Conservation (phyloP, 64 coral and sea anemone species). For the Pocillopora damicornis region DNA sequence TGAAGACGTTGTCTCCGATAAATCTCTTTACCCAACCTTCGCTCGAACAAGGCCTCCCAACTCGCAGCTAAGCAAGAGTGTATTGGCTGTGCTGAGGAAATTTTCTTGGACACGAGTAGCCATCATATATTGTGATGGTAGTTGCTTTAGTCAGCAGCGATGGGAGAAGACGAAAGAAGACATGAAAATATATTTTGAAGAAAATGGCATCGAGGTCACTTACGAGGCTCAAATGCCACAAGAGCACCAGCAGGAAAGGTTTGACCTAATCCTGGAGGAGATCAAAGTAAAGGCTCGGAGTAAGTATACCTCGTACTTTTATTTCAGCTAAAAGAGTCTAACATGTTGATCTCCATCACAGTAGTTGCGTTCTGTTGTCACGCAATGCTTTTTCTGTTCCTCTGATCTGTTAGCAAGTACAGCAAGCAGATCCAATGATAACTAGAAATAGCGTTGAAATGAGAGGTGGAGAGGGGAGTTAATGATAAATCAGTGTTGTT, state of each 20-base stretch:
- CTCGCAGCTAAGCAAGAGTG: conserved; percentile 59
- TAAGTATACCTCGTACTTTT: conserved; percentile 8
- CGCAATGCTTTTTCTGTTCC: too few species aligned
- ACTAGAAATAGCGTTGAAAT: too few species aligned
- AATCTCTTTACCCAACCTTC: conserved; percentile 65
- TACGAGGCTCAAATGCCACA: conserved; percentile 41
- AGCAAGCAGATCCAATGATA: too few species aligned
- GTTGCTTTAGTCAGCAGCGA: conserved; percentile 3
- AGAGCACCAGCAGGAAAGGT: background rate
- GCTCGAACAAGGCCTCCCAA: conserved; percentile 72
- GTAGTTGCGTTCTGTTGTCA: too few species aligned
- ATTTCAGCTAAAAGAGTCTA: too few species aligned
- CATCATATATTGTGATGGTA: conserved; percentile 30
- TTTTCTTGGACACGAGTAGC: conserved; percentile 62
- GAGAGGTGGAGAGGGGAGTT: too few species aligned
- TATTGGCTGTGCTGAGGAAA: conserved; percentile 62
- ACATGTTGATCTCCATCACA: too few species aligned
- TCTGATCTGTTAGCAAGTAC: too few species aligned
- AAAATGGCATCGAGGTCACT: conserved; percentile 39
- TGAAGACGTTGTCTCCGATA: conserved; percentile 60
- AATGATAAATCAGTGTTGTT: too few species aligned
- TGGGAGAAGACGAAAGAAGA: conserved; percentile 64
- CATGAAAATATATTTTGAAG: conserved; percentile 25
- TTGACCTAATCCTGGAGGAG: conserved; percentile 33
- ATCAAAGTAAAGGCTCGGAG: conserved; percentile 62